These are phyloP conservation scores for Heliothis subflexa DNA, from an alignment of 1,140 invertebrate species.

Conservation along the genomic window DNA sequence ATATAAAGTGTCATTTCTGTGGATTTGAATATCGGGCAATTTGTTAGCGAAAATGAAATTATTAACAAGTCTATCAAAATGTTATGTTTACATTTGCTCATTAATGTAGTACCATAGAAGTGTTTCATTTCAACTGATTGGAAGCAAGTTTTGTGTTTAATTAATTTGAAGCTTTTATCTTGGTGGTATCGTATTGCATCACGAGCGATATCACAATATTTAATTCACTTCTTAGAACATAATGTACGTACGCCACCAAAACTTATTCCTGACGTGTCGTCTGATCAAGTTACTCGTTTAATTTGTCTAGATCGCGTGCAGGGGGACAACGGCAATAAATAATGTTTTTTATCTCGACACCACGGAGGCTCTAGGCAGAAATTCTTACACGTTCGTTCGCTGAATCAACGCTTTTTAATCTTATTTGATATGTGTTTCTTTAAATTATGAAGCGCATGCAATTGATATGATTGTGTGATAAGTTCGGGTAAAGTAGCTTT, in stretches of 20 bases:
- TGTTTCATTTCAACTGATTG: constrained; percentile 34
- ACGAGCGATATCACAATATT: constrained; percentile 46
- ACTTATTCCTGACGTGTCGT: constrained; percentile 49
- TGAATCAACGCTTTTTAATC: constrained; percentile 70
- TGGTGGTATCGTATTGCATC: constrained; percentile 46
- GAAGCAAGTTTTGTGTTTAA: constrained; percentile 11
- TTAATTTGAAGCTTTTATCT: constrained; percentile 39
- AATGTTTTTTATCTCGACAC: constrained; percentile 79
- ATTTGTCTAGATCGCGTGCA: constrained; percentile 83
- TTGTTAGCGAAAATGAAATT: constrained; percentile 41
- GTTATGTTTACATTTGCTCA: constrained; percentile 20
- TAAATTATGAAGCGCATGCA: constrained; percentile 47
- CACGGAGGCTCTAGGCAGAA: constrained; percentile 64
- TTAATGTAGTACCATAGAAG: constrained; percentile 5
- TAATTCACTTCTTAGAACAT: constrained; percentile 53
- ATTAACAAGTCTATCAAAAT: constrained; percentile 43
- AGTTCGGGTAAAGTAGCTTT: constrained; percentile 11
- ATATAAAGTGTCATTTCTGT: constrained; percentile 32
- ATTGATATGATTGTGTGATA: constrained; percentile 42
- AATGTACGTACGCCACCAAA: constrained; percentile 51
- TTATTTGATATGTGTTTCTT: constrained; percentile 59
- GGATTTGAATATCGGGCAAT: constrained; percentile 24
- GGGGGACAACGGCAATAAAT: constrained; percentile 76
- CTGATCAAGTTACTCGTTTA: constrained; percentile 76
- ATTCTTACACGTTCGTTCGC: constrained; percentile 79